Base-by-base conservation (phyloP, 2,113 vertebrate species). In the cattle (Bos taurus) region DNA sequence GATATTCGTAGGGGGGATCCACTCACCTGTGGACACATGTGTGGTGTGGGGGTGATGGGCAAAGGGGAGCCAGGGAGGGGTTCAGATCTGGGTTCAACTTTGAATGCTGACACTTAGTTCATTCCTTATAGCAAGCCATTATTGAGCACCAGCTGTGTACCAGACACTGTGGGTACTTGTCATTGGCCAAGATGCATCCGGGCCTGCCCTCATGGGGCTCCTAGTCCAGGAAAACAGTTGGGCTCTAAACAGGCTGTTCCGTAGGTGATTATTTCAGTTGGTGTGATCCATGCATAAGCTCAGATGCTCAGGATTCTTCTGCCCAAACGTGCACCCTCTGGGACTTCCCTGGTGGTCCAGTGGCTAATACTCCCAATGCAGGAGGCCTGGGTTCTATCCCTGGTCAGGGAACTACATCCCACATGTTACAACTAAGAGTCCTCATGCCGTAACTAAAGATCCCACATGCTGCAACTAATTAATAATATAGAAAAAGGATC, bases 21-120 rank as follows among this genome's bases (percentile, higher is more conserved):
- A 10, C 52, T 21, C 5, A 2, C 10, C 57, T 21, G 50, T 3
- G 7, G n/a, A 43, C 23, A 12, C 19, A 8, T 28, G 43, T 3
- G 1, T 23, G 40, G 17, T 2, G 16, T 23, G 3, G 2, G 8
- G 0, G 4, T 11, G 30, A 25, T 2, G 36, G 15, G 13, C 13
- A 3, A 52, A 50, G 13, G 17, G 9, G 90, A 60, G 30, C 80
- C 84, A 50, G 50, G 16, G 15, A 7, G n/a, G 59, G 46, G 71
- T 19, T 33, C 95, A 9, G 10, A 28, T 57, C 59, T 14, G 77
- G 56, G 43, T 30, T 67, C 56, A 2, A 0, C 28, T 78, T 28
- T 83, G 0, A 4, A 30, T 23, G 17, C 33, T 25, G 82, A 64
- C 48, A 3, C 59, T 25, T 40, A 13, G n/a, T 14, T 50, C 60